Conservation (phyloP, 1,140 invertebrate species). For the Drosophila biarmipes region DNA sequence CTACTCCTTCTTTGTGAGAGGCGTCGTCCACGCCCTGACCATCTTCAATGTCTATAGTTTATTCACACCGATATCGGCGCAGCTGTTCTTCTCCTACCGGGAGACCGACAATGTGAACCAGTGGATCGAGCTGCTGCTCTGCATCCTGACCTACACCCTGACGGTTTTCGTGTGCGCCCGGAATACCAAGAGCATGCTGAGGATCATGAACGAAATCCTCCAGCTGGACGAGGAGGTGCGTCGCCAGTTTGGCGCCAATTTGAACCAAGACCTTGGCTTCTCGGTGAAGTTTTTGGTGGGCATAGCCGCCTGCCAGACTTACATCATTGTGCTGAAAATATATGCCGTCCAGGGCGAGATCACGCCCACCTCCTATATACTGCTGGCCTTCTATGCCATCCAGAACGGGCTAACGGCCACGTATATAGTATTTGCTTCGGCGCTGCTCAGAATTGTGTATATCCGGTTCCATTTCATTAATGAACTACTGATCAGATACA, state of each 20-base stretch:
- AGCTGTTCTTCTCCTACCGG: constrained; percentile 71
- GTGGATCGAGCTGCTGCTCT: constrained; percentile 77
- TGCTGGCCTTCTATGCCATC: constrained; percentile 70
- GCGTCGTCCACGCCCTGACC: constrained; percentile 70
- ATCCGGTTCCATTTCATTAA: constrained; percentile 74
- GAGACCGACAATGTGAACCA: constrained; percentile 81
- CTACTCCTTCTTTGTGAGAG: constrained; percentile 74
- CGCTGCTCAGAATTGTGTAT: constrained; percentile 65
- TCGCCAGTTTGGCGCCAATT: constrained; percentile 49
- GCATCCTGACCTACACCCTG: constrained; percentile 69
- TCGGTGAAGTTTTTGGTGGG: constrained; percentile 69
- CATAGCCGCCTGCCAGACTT: constrained; percentile 65
- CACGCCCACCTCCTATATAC: constrained; percentile 66
- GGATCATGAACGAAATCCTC: constrained; percentile 78
- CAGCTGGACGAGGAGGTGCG: constrained; percentile 71
- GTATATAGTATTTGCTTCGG: constrained; percentile 74
- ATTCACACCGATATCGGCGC: constrained; percentile 34
- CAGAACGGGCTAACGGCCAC: constrained; percentile 73
- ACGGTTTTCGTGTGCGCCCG: constrained; percentile 70
- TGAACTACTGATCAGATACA: constrained; percentile 62
- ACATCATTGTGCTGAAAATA: constrained; percentile 69
- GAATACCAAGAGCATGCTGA: constrained; percentile 68
- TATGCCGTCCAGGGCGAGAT: constrained; percentile 38
- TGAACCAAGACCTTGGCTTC: constrained; percentile 65
- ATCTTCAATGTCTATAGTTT: constrained; percentile 78